phyloP scores from a whole-genome alignment of 2,888 invertebrate species.

The Abrostola triplasia region DNA sequence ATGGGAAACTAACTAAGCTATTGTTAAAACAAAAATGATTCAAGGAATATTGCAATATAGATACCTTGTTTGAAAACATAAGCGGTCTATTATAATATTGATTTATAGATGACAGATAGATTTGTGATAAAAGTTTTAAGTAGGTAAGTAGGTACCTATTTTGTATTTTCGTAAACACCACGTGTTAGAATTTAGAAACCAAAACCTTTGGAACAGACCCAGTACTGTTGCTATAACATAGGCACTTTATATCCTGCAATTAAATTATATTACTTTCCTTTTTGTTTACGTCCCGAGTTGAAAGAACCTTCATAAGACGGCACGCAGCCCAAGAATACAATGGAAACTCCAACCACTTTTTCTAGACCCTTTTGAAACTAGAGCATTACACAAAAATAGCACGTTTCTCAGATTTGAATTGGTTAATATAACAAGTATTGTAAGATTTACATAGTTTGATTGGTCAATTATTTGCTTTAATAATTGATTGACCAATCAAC shows the following conservation, averaged over 20 bases:
- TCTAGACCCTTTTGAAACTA: slow-evolving; percentile 13
- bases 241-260: no score
- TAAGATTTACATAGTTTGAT: slow-evolving; percentile 17
- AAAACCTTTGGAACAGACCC: neutral
- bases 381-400: slow-evolving; percentile 22
- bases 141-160: no score
- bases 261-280: neutral
- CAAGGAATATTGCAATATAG: no score
- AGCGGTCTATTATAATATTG: no score
- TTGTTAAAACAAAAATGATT: no score
- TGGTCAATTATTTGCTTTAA: slow-evolving; percentile 41
- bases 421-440: slow-evolving; percentile 17
- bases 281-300: neutral
- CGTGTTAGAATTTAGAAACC: neutral
- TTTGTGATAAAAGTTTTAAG: no score
- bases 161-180: neutral
- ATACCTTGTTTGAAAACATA: no score
- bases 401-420: slow-evolving; percentile 29
- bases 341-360: neutral
- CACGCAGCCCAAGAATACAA: no score
- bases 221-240: no score
- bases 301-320: no score
- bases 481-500: slow-evolving; percentile 39
- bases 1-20: no score
- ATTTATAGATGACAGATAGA: no score